Base-by-base conservation (phyloP, 2,888 invertebrate genomes). In the Limnephilus marmoratus region DNA sequence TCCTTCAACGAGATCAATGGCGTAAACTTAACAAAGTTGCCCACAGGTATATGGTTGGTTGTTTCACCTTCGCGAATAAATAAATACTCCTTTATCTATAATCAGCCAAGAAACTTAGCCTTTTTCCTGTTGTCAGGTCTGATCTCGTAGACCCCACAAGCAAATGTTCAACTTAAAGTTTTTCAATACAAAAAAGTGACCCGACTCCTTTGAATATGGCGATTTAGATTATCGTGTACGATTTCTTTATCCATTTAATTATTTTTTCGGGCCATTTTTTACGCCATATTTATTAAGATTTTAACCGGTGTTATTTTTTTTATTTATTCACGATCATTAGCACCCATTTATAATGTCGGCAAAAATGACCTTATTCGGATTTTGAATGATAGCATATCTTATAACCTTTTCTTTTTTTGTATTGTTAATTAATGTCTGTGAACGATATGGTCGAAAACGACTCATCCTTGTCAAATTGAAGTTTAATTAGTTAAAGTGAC, bases 181-280 rank as follows among this genome's bases (percentile, higher is more conserved):
- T 87, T 53, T 31, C 53, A 31, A 87, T 49, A 87, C 29, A 49
- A 87, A 87, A 87, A 49, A 87, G n/a, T 87, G 29, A 87, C 87
- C 87, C 53, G 18, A 87, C 49, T 87, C 53, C 87, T 87, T 87
- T 49, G 87, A 68, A 86, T 68, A 53, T 87, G 31, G 83, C 37
- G 9, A 83, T 37, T 83, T 83, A 37, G 83, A 83, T 83, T 83
- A 83, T 83, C 83, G 83, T 83, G 83, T 83, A 37, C 13, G 83
- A 53, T n/a, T 87, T 49, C 41, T 45, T 86, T 87, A 86, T 86
- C 37, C 29, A 49, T 41, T 41, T 45, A 49, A 29, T 49, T n/a
- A 29, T n/a, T 49, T 53, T 87, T 49, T 87, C 41, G 11, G n/a
- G 11, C 15, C 2, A 87, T 87, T 87, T 49, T 31, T 87, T 53